Conservation (phyloP, 2,888 invertebrate species). For the Rhimphoctona megacephalus region DNA sequence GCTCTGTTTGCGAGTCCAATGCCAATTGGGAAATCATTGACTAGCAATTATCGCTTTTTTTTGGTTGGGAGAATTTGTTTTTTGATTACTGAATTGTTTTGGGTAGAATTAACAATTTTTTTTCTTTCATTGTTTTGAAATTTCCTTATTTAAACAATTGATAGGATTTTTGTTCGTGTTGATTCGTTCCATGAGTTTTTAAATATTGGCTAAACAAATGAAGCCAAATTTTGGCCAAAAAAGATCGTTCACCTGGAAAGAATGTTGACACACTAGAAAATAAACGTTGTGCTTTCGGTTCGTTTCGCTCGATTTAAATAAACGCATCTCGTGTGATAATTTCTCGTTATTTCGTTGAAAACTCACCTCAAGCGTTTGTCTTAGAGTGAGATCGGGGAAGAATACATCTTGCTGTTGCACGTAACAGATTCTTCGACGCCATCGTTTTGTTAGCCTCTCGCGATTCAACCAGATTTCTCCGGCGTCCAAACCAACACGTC, state of each 20-base stretch:
- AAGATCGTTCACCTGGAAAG: too few relatives aligned
- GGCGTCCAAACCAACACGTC: constrained; percentile 88
- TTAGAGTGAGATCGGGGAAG: constrained; percentile 91
- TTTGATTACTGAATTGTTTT: background rate
- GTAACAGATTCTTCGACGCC: constrained; percentile 92
- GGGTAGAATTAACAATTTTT: too few relatives aligned
- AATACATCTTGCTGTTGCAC: constrained; percentile 94
- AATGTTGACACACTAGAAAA: background rate
- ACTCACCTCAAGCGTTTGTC: constrained; percentile 90
- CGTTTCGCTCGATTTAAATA: background rate
- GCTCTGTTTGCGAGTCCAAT: background rate
- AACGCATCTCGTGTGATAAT: background rate
- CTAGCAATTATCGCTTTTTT: background rate
- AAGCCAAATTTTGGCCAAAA: background rate
- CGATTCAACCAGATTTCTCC: constrained; percentile 89
- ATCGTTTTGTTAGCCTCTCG: constrained; percentile 88
- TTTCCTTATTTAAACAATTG: background rate
- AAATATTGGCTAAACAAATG: background rate
- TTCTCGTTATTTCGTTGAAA: background rate
- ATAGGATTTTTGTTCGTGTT: background rate
- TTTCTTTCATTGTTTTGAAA: background rate
- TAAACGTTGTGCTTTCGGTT: background rate
- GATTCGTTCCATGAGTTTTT: background rate
- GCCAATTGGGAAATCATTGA: background rate
- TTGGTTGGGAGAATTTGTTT: background rate